These are phyloP conservation scores for Phalanger gymnotis DNA, from an alignment of 2,797 vertebrate species.

Conservation along the genomic window DNA sequence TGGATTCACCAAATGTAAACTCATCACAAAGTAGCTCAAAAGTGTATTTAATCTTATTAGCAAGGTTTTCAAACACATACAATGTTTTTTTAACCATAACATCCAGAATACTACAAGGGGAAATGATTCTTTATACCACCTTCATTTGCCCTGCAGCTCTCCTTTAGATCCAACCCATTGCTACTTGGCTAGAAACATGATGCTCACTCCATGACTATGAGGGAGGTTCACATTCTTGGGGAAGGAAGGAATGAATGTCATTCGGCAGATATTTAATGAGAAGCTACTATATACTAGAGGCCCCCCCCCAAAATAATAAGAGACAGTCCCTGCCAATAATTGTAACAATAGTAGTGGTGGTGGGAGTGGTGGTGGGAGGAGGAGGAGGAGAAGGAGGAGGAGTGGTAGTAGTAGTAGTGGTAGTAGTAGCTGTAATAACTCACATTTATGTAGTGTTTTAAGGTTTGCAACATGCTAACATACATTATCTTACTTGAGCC, in stretches of 20 bases:
- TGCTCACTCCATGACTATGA: conserved; percentile 12
- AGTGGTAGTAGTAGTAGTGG: neutral
- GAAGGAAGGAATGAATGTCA: neutral
- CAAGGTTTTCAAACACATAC: conserved; percentile 49
- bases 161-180: neutral
- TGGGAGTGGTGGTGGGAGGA: too few relatives aligned
- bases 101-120: conserved; percentile 36
- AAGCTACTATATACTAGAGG: neutral
- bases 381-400: too few relatives aligned
- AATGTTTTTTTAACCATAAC: conserved; percentile 19
- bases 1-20: conserved; percentile 37
- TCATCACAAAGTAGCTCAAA: conserved; percentile 50
- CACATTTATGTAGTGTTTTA: neutral
- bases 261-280: neutral
- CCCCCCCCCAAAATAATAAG: neutral
- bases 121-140: conserved; percentile 6
- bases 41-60: conserved; percentile 42
- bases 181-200: conserved; percentile 7
- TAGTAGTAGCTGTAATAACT: neutral
- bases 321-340: neutral
- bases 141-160: conserved; percentile 26
- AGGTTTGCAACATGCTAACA: neutral
- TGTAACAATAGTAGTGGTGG: neutral
- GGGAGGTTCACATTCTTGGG: conserved; percentile 6
- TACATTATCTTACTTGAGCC: neutral